These are phyloP conservation scores for Arnoldichthys spilopterus DNA, from an alignment of 2,797 vertebrate genomes.

Conservation along the genomic window DNA sequence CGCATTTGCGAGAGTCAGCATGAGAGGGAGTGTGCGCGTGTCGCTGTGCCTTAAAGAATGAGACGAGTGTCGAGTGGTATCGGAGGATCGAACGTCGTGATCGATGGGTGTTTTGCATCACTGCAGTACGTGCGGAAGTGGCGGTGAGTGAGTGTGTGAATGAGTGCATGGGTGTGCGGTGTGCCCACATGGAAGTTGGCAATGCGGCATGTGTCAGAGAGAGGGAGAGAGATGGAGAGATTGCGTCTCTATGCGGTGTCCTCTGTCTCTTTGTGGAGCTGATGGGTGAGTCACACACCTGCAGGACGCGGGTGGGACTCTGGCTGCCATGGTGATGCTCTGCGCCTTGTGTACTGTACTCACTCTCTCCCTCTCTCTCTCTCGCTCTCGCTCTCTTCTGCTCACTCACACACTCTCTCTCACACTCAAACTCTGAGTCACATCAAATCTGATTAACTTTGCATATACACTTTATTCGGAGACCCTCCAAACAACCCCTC, in stretches of 20 bases:
- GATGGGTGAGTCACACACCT: constrained; percentile 64
- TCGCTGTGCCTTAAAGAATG: not conserved
- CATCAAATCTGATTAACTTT: constrained; percentile 53
- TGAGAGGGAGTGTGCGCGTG: not conserved
- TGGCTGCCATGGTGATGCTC: constrained; percentile 62
- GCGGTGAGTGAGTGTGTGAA: constrained; percentile 23
- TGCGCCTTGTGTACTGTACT: constrained; percentile 55
- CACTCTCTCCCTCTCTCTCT: constrained; percentile 32
- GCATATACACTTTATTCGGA: constrained; percentile 46
- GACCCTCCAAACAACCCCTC: constrained; percentile 30
- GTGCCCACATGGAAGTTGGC: constrained; percentile 44
- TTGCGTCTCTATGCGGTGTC: constrained; percentile 54
- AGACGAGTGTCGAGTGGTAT: not conserved
- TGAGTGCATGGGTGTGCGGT: constrained; percentile 22
- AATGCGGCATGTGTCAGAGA: constrained; percentile 51
- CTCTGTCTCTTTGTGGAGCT: constrained; percentile 55
- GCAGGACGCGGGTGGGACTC: constrained; percentile 63
- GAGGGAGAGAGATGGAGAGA: constrained; percentile 26
- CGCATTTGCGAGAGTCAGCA: not conserved
- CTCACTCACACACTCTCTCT: constrained; percentile 6
- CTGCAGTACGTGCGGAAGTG: not conserved
- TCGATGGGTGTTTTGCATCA: constrained; percentile 10
- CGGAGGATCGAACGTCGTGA: constrained; percentile 17
- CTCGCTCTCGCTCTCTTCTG: constrained; percentile 28
- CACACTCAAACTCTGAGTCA: constrained; percentile 52